Conservation (phyloP, 1,140 invertebrate genomes). For the Goniozus legneri region DNA sequence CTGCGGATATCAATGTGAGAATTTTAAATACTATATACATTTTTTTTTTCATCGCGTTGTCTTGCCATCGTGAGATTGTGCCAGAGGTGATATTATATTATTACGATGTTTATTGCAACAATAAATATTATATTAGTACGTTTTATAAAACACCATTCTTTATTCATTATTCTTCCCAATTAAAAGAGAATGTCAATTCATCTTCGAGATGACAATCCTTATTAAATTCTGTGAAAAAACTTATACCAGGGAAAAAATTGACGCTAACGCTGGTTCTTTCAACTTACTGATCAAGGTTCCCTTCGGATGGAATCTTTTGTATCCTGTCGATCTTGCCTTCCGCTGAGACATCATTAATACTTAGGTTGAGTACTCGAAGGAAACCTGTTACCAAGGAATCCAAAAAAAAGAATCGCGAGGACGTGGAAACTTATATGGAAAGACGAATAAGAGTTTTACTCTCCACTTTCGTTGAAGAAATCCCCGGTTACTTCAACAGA, state of each 20-base stretch:
- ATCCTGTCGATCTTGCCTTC: no score
- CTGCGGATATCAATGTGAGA: slow-evolving; percentile 14
- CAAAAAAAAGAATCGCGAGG: slow-evolving; percentile 12
- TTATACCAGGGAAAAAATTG: no score
- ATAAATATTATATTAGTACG: slow-evolving; percentile 58
- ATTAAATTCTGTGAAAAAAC: background rate
- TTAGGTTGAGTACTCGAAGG: background rate
- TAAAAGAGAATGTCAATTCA: background rate
- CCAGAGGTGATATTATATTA: slow-evolving; percentile 58
- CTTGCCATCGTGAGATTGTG: slow-evolving; percentile 57
- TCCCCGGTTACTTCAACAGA: no score
- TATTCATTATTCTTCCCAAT: slow-evolving; percentile 1
- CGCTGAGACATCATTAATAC: slow-evolving; percentile 1
- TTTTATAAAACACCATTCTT: slow-evolving; percentile 49
- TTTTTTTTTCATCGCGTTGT: slow-evolving; percentile 43
- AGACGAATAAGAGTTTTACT: slow-evolving; percentile 2
- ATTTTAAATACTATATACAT: slow-evolving; percentile 23
- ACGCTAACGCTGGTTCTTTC: no score
- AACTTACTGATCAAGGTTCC: no score
- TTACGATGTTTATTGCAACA: slow-evolving; percentile 55
- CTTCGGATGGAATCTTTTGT: no score
- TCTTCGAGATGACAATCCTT: slow-evolving; percentile 1
- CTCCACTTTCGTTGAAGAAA: background rate
- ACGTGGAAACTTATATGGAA: slow-evolving; percentile 8
- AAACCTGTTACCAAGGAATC: slow-evolving; percentile 23